phyloP scores from a whole-genome alignment of 2,113 vertebrate genomes.

The Ictidomys tridecemlineatus region DNA sequence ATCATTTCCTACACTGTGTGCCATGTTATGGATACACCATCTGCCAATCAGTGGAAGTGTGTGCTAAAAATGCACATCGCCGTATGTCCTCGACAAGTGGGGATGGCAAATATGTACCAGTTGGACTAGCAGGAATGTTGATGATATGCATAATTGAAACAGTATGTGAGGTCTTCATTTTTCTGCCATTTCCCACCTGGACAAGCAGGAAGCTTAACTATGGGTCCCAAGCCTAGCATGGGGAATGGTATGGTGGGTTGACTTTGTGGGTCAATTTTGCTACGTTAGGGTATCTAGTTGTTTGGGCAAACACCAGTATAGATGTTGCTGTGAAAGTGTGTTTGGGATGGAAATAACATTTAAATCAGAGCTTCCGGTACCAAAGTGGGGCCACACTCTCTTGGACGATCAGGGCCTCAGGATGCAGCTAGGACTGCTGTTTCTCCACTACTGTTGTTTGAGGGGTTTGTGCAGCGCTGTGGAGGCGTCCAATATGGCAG shows the following conservation, averaged over 20 bases:
- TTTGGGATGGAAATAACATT: neutral
- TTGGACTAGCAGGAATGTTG: neutral
- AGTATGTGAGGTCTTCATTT: neutral
- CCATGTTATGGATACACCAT: neutral
- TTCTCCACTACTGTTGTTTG: constrained; percentile 67
- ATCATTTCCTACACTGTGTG: neutral
- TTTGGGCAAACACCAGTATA: neutral
- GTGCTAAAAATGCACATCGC: neutral
- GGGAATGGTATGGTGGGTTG: too few relatives aligned
- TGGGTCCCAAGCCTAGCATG: neutral
- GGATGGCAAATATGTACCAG: neutral
- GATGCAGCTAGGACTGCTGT: neutral
- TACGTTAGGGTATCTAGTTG: neutral
- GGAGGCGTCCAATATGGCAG: constrained; percentile 83
- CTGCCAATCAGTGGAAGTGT: neutral
- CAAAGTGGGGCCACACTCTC: constrained; percentile 57
- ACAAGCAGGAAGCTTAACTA: neutral
- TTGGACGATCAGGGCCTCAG: neutral
- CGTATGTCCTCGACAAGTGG: neutral
- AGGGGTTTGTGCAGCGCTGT: constrained; percentile 69
- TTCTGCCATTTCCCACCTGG: neutral
- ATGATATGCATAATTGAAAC: neutral
- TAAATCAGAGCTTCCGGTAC: constrained; percentile 64
- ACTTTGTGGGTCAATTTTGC: neutral
- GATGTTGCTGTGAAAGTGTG: neutral